These are phyloP conservation scores for Prunella fulvescens DNA, from an alignment of 2,113 vertebrate genomes.

Conservation along the genomic window DNA sequence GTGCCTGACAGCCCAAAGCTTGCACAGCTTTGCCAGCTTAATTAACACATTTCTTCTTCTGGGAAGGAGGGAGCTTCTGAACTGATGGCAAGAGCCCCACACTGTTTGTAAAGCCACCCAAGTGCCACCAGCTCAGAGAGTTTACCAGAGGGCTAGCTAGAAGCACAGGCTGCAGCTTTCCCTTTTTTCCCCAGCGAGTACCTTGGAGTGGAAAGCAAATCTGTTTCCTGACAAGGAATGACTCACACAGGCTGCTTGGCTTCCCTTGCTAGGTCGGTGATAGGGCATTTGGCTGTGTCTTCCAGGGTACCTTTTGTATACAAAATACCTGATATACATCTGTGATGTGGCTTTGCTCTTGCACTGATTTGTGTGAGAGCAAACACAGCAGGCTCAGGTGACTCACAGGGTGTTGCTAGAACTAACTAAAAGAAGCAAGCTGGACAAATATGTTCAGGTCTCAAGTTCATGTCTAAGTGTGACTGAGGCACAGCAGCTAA, in stretches of 20 bases:
- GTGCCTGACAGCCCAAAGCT: slow-evolving; percentile 12
- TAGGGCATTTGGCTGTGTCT: background rate
- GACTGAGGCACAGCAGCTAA: background rate
- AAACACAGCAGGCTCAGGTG: background rate
- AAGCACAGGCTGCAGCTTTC: slow-evolving; percentile 2
- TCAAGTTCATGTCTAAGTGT: background rate
- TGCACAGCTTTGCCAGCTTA: slow-evolving; percentile 12
- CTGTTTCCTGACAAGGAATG: background rate
- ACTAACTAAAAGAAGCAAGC: background rate
- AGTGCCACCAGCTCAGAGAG: background rate
- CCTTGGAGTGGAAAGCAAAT: background rate
- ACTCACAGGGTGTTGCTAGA: background rate
- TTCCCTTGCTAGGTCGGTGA: background rate
- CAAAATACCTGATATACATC: background rate
- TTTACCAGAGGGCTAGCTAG: background rate
- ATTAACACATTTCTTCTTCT: slow-evolving; percentile 45
- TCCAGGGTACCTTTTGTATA: background rate
- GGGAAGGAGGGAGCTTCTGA: background rate
- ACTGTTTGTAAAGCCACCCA: slow-evolving; percentile 17
- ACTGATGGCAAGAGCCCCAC: background rate
- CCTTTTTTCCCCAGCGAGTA: background rate
- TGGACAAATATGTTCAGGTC: background rate
- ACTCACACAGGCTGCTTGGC: background rate
- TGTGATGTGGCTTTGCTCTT: background rate
- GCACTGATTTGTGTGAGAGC: fast-evolving